phyloP scores from a whole-genome alignment of 1,140 invertebrate genomes.

The Mizuhopecten yessoensis region DNA sequence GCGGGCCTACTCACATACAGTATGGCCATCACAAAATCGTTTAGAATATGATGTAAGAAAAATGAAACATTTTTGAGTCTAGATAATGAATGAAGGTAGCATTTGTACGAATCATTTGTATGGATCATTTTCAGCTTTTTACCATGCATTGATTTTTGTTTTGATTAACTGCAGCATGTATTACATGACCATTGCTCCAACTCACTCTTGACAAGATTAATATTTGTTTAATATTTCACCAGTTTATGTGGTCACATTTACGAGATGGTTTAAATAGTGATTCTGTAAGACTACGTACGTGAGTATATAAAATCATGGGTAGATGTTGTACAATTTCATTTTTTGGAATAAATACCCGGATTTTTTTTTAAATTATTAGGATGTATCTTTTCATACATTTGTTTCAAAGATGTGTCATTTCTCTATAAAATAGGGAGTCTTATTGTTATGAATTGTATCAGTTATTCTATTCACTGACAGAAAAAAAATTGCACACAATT shows the following conservation, averaged over 20 bases:
- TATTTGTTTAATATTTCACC: not conserved
- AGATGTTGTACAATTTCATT: not conserved
- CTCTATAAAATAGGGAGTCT: not conserved
- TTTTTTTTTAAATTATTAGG: not conserved
- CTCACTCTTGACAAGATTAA: not conserved
- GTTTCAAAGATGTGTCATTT: not conserved
- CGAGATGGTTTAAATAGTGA: not conserved
- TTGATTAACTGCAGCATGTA: not conserved
- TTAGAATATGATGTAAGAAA: not conserved
- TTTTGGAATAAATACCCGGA: not conserved
- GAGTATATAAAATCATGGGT: not conserved
- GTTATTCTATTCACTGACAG: not conserved
- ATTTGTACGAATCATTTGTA: conserved; percentile 10
- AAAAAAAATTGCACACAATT: no score
- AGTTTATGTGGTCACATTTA: not conserved
- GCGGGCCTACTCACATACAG: not conserved
- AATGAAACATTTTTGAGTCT: not conserved
- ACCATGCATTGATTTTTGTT: not conserved
- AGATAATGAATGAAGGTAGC: not conserved
- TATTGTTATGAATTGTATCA: no score
- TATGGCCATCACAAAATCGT: not conserved
- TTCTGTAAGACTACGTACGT: not conserved
- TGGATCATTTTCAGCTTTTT: not conserved
- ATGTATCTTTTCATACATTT: not conserved
- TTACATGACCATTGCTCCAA: not conserved